Conservation (phyloP, 2,797 vertebrate genomes). For the Catamblyrhynchus diadema region DNA sequence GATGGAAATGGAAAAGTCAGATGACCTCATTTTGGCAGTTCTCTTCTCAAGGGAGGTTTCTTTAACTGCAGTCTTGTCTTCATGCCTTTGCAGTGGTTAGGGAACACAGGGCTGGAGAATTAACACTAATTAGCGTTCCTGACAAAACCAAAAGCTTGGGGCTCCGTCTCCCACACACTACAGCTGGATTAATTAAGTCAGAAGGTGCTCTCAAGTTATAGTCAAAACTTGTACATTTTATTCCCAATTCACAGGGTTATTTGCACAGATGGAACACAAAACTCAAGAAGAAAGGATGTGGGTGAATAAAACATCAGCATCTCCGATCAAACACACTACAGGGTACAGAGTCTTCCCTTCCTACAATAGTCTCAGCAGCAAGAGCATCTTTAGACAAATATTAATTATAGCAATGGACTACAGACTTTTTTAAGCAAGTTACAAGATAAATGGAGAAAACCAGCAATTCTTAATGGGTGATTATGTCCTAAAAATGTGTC, state of each 20-base stretch:
- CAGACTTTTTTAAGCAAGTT: slow-evolving; percentile 63
- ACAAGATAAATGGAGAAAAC: slow-evolving; percentile 66
- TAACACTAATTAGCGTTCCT: neutral
- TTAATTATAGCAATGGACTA: slow-evolving; percentile 62
- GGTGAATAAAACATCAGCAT: slow-evolving; percentile 65
- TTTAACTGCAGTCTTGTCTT: neutral
- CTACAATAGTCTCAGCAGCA: slow-evolving; percentile 50
- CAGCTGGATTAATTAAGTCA: slow-evolving; percentile 25
- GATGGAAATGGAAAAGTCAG: neutral
- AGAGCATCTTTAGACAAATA: slow-evolving; percentile 65
- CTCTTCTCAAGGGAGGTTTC: neutral
- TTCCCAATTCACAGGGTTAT: slow-evolving; percentile 67
- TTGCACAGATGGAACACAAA: slow-evolving; percentile 71
- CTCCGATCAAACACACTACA: slow-evolving; percentile 64
- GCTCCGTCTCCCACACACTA: neutral
- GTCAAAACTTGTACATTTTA: slow-evolving; percentile 70
- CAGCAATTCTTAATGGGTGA: slow-evolving; percentile 53
- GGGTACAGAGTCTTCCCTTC: slow-evolving; percentile 63
- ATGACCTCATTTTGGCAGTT: neutral
- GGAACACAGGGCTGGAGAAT: neutral
- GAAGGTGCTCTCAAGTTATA: slow-evolving; percentile 63
- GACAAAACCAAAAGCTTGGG: neutral
- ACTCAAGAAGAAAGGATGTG: slow-evolving; percentile 59
- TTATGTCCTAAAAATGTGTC: slow-evolving; percentile 42
- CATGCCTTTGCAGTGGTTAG: no score